Conservation (phyloP, 2,888 invertebrate species). For the Acrobasis consociella region DNA sequence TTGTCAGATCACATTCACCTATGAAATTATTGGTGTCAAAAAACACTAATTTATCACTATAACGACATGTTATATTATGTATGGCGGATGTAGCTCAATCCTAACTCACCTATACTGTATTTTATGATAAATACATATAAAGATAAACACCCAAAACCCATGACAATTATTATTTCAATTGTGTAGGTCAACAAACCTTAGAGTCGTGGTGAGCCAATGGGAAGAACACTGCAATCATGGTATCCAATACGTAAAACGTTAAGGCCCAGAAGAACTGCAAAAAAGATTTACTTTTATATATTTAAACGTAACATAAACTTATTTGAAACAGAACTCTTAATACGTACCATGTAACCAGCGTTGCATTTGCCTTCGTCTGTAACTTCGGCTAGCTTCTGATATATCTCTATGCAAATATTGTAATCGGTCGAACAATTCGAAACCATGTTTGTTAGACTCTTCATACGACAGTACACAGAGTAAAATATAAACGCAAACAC, state of each 20-base stretch:
- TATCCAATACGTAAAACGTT: background rate
- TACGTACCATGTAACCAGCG: background rate
- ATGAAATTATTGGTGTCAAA: too few species aligned
- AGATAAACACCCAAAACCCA: too few species aligned
- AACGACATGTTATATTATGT: too few species aligned
- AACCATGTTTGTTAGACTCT: background rate
- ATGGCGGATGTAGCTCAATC: too few species aligned
- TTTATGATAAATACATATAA: background rate
- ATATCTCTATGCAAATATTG: background rate
- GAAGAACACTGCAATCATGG: background rate
- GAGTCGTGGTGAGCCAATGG: background rate
- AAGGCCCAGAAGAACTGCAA: conserved; percentile 3
- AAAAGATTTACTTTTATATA: background rate
- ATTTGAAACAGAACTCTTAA: background rate
- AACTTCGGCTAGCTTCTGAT: background rate
- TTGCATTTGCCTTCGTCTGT: background rate
- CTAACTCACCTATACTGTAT: background rate
- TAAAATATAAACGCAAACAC: conserved; percentile 1
- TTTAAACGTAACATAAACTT: too few species aligned
- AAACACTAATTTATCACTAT: too few species aligned
- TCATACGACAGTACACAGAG: conserved; percentile 8
- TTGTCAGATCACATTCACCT: too few species aligned
- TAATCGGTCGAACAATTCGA: background rate
- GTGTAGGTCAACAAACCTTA: too few species aligned
- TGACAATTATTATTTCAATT: too few species aligned